Evolutionary conservation across 2,888 invertebrate species (phyloP).

Genomic region (Trichacis sp.): DNA sequence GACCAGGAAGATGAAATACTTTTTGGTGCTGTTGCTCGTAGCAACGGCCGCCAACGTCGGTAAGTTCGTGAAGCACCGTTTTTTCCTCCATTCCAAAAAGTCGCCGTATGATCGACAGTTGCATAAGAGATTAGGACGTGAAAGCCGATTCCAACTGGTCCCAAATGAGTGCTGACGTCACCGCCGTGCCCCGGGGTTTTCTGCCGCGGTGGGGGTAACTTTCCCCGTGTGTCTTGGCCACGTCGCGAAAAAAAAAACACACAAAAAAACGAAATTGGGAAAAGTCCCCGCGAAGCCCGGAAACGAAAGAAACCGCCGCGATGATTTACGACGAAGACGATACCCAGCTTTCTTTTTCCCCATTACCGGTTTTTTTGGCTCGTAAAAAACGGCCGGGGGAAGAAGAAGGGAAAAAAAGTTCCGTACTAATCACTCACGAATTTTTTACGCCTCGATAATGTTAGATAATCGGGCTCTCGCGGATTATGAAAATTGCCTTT

Average conservation of each 20-base stretch:
- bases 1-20: conserved; percentile 58
- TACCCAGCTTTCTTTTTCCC: too few species aligned
- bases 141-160: conserved; percentile 61
- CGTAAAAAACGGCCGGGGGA: too few species aligned
- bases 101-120: conserved; percentile 51
- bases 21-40: conserved; percentile 59
- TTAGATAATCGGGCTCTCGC: not conserved
- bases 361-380: too few species aligned
- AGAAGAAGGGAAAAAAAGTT: too few species aligned
- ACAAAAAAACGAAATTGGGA: conserved; percentile 30
- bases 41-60: conserved; percentile 57
- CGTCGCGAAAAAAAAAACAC: conserved; percentile 51
- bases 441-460: too few species aligned
- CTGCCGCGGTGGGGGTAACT: conserved; percentile 56
- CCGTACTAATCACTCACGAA: too few species aligned
- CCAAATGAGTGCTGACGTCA: conserved; percentile 66
- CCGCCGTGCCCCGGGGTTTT: conserved; percentile 49
- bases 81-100: too few species aligned
- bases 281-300: too few species aligned
- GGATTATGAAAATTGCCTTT: conserved; percentile 1
- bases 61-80: conserved; percentile 50
- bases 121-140: conserved; percentile 69
- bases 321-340: too few species aligned
- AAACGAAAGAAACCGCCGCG: too few species aligned
- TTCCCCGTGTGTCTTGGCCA: conserved; percentile 68